Evolutionary conservation across 2,113 vertebrate species (phyloP).

Genomic region (Xerus inauris): DNA sequence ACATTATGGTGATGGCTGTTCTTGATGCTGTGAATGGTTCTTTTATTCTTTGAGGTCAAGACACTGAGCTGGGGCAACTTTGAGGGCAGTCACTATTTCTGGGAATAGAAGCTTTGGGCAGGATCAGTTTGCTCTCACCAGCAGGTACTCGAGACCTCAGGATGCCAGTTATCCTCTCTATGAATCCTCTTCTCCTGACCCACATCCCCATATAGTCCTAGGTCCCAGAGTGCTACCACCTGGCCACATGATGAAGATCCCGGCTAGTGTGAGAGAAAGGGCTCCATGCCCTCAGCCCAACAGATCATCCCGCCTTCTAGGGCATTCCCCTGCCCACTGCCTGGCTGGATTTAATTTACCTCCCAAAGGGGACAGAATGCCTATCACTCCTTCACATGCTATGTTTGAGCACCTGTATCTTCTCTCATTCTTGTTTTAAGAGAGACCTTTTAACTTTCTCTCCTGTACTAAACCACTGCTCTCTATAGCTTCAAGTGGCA

Average conservation of each 20-base stretch:
- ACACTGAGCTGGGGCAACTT: neutral
- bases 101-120: neutral
- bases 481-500: neutral
- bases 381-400: neutral
- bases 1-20: rapidly evolving
- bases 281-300: neutral
- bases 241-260: neutral
- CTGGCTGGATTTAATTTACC: rapidly evolving
- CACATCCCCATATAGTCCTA: neutral
- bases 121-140: neutral
- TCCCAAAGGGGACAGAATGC: neutral
- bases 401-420: neutral
- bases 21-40: neutral
- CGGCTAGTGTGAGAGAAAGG: neutral
- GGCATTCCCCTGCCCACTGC: neutral
- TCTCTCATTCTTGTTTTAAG: neutral
- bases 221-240: neutral
- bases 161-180: neutral
- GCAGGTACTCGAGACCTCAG: neutral
- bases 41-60: neutral
- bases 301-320: neutral
- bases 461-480: neutral
- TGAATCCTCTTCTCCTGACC: neutral
- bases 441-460: neutral
- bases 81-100: neutral